Evolutionary conservation across 2,797 vertebrate genomes (phyloP).

Genomic region (Hemitrygon akajei): DNA sequence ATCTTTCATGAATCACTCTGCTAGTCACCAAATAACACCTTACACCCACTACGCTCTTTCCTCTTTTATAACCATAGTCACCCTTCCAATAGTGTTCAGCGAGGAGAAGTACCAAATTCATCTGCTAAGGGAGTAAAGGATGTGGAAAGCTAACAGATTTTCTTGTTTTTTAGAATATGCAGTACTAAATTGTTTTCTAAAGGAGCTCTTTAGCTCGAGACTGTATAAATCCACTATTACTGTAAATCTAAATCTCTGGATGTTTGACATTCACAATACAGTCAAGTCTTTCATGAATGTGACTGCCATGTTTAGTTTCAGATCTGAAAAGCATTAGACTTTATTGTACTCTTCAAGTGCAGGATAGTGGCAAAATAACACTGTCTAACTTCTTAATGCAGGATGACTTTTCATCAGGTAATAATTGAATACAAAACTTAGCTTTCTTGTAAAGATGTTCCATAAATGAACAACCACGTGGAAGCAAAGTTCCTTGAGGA

Average conservation of each 20-base stretch:
- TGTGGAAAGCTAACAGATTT: too few relatives aligned
- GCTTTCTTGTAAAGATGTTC: too few relatives aligned
- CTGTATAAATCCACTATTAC: not conserved
- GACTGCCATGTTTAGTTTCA: not conserved
- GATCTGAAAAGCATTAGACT: not conserved
- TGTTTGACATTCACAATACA: not conserved
- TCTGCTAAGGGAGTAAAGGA: too few relatives aligned
- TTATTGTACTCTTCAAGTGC: not conserved
- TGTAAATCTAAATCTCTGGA: not conserved
- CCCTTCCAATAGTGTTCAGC: too few relatives aligned
- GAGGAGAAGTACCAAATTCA: too few relatives aligned
- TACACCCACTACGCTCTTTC: too few relatives aligned
- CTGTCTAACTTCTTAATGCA: not conserved
- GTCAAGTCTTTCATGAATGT: not conserved
- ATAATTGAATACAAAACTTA: not conserved
- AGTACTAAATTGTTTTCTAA: not conserved
- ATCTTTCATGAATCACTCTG: too few relatives aligned
- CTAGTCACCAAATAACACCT: too few relatives aligned
- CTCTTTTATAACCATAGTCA: too few relatives aligned
- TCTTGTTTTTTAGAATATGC: not conserved
- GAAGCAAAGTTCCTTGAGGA: too few relatives aligned
- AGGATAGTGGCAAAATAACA: not conserved
- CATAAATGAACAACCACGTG: too few relatives aligned
- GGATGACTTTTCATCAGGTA: not conserved
- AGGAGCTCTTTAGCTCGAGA: not conserved